Percentiles rank a stretch among this genome's conserved stretches.
Conservation (phyloP, 2,888 invertebrate genomes). For the Bibio marci region DNA sequence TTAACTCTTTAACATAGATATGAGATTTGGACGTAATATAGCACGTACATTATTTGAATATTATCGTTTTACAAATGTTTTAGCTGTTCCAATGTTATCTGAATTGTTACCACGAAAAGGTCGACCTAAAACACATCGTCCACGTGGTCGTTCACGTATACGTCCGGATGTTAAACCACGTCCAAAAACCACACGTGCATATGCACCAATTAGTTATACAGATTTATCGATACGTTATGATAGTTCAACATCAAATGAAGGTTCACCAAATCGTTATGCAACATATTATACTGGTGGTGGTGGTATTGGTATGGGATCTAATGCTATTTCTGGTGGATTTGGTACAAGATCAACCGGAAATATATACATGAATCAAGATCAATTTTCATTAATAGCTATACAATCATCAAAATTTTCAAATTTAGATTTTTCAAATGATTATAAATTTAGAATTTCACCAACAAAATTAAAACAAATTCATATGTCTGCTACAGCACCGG, state of each 20-base stretch:
- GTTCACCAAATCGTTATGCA: conserved; percentile 20
- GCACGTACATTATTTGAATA: conserved; percentile 63
- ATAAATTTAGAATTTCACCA: conserved; percentile 5
- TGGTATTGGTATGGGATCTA: too few species aligned
- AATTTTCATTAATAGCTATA: conserved; percentile 21
- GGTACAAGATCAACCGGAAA: conserved; percentile 11
- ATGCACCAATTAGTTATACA: conserved; percentile 34
- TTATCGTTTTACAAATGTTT: conserved; percentile 55
- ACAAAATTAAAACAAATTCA: background rate
- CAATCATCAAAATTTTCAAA: conserved; percentile 19
- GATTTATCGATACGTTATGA: conserved; percentile 37
- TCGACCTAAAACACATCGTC: conserved; percentile 25
- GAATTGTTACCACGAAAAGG: conserved; percentile 26
- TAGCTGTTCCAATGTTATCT: conserved; percentile 32
- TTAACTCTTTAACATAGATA: conserved; percentile 37
- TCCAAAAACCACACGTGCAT: conserved; percentile 31
- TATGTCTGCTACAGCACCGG: conserved; percentile 3
- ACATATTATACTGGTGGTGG: background rate
- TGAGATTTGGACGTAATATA: conserved; percentile 59
- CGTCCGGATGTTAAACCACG: conserved; percentile 28
- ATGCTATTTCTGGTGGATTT: conserved; percentile 16
- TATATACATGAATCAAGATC: conserved; percentile 17
- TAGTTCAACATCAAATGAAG: conserved; percentile 34
- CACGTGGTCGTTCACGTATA: conserved; percentile 24
- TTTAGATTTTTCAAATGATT: conserved; percentile 16